These are phyloP conservation scores for Lamellibrachia luymesi DNA, from an alignment of 1,140 invertebrate species.

Conservation along the genomic window DNA sequence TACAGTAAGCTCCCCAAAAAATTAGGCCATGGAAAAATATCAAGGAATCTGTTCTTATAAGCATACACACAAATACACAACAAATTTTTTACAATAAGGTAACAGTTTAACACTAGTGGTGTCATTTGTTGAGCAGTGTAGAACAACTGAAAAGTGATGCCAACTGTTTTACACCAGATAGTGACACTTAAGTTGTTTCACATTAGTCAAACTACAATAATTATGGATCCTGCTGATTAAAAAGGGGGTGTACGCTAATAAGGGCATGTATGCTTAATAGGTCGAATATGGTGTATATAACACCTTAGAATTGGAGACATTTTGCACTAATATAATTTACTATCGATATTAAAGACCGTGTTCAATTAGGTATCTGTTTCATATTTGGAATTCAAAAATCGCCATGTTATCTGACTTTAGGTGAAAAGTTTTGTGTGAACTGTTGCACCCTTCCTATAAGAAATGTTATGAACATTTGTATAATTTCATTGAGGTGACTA, in stretches of 20 bases:
- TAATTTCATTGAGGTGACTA: not conserved
- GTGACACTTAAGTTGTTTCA: no score
- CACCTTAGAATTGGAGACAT: no score
- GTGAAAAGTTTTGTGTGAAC: not conserved
- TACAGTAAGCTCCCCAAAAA: no score
- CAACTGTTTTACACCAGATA: no score
- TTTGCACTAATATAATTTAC: not conserved
- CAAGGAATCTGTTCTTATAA: not conserved
- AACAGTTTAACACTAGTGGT: no score
- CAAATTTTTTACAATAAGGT: not conserved
- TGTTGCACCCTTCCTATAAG: conserved; percentile 13
- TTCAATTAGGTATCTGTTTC: not conserved
- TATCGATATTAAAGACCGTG: no score
- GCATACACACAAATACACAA: not conserved
- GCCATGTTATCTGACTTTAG: not conserved
- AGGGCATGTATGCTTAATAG: not conserved
- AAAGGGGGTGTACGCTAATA: no score
- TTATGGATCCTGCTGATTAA: no score
- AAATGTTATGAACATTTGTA: not conserved
- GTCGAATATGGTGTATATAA: not conserved
- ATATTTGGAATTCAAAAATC: not conserved
- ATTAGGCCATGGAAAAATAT: no score
- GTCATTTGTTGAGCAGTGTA: no score
- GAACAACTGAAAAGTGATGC: no score
- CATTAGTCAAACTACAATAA: no score